Conservation (phyloP, 2,888 invertebrate species). For the Drosophila quinaria region DNA sequence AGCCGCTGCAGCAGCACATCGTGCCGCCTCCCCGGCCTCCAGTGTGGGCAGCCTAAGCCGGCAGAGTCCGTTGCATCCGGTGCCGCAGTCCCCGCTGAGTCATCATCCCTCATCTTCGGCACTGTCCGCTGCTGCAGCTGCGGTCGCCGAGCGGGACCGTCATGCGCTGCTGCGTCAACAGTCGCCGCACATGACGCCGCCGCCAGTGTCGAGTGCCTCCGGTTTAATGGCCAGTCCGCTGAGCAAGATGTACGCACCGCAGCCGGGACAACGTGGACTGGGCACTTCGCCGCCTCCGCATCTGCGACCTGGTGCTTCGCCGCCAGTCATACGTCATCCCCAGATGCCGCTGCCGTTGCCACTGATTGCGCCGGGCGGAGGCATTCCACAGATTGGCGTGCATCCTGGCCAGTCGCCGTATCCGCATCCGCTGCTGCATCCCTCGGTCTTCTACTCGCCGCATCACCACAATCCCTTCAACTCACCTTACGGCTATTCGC, state of each 20-base stretch:
- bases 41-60: conserved; percentile 84
- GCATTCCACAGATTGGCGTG: conserved; percentile 87
- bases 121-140: conserved; percentile 85
- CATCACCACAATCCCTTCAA: conserved; percentile 89
- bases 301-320: conserved; percentile 86
- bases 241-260: conserved; percentile 86
- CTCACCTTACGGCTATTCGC: conserved; percentile 88
- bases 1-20: conserved; percentile 82
- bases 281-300: conserved; percentile 86
- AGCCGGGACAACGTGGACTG: conserved; percentile 87
- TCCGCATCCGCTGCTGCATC: conserved; percentile 89
- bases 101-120: conserved; percentile 86
- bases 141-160: conserved; percentile 85
- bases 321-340: conserved; percentile 87
- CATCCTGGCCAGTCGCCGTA: conserved; percentile 92
- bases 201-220: conserved; percentile 86
- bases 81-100: conserved; percentile 85
- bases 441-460: conserved; percentile 90
- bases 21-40: conserved; percentile 85
- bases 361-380: conserved; percentile 84
- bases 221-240: conserved; percentile 85
- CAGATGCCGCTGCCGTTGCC: conserved; percentile 86
- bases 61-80: conserved; percentile 86
- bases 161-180: conserved; percentile 85
- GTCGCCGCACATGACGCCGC: conserved; percentile 86